Conservation (phyloP, 1,140 invertebrate species). For the Drosophila lacertosa region DNA sequence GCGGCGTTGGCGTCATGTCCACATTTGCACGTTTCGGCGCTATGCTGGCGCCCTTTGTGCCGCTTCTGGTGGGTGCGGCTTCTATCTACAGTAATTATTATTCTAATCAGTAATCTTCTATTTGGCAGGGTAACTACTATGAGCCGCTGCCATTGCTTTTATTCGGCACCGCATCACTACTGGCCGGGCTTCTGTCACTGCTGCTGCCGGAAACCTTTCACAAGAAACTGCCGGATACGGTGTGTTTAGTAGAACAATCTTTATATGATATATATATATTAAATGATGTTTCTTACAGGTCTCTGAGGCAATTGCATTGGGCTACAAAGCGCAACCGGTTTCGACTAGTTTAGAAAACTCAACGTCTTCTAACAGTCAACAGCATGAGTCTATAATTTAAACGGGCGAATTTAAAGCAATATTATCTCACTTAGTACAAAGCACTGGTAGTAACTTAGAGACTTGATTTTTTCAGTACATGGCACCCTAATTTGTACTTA, state of each 20-base stretch:
- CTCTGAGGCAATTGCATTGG: conserved; percentile 61
- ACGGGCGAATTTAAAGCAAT: background rate
- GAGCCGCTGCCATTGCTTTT: conserved; percentile 85
- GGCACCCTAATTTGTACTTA: conserved; percentile 1
- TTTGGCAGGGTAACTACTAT: conserved; percentile 85
- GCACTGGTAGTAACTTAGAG: conserved; percentile 6
- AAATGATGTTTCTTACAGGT: conserved; percentile 34
- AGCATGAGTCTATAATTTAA: conserved; percentile 19
- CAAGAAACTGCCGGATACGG: conserved; percentile 86
- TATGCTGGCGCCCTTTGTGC: conserved; percentile 87
- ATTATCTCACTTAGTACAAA: conserved; percentile 35
- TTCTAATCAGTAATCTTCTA: background rate
- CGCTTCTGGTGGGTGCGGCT: conserved; percentile 84
- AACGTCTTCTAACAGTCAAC: conserved; percentile 2
- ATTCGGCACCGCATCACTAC: conserved; percentile 85
- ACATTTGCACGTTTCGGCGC: conserved; percentile 87
- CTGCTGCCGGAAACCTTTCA: conserved; percentile 87
- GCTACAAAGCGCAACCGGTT: conserved; percentile 13
- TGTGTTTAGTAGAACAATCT: conserved; percentile 14
- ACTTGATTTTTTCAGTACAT: conserved; percentile 4
- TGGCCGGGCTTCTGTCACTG: conserved; percentile 85
- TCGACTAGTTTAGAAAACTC: background rate
- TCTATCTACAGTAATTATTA: background rate
- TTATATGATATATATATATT: background rate
- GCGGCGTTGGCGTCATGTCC: conserved; percentile 86